Evolutionary conservation across 2,888 invertebrate species (phyloP).

Genomic region (Scrobipalpa atriplicella): DNA sequence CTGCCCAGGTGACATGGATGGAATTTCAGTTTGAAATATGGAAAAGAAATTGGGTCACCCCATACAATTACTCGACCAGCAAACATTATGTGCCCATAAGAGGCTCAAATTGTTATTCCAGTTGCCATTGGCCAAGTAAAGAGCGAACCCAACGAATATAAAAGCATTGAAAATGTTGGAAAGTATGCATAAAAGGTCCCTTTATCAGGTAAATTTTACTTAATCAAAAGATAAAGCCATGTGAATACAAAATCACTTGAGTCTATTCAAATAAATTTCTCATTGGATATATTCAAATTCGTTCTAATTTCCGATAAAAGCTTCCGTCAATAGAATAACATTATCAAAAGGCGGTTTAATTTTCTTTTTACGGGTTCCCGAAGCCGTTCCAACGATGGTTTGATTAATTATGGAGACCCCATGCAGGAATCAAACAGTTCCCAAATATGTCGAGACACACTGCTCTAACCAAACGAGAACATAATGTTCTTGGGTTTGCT

Average conservation of each 20-base stretch:
- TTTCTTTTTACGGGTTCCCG: constrained; percentile 24
- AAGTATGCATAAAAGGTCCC: too few relatives aligned
- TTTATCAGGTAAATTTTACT: neutral
- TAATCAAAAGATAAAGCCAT: neutral
- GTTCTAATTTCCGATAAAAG: constrained; percentile 1
- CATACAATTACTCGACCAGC: too few relatives aligned
- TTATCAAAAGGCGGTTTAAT: constrained; percentile 24
- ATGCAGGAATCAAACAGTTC: constrained; percentile 23
- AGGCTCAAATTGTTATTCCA: too few relatives aligned
- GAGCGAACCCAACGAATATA: too few relatives aligned
- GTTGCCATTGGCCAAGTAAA: too few relatives aligned
- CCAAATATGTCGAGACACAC: constrained; percentile 16
- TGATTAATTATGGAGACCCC: constrained; percentile 31
- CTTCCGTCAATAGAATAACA: constrained; percentile 19
- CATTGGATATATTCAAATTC: constrained; percentile 11
- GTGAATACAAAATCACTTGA: constrained; percentile 16
- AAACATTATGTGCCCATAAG: too few relatives aligned
- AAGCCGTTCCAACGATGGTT: constrained; percentile 15
- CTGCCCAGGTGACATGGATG: too few relatives aligned
- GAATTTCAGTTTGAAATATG: too few relatives aligned
- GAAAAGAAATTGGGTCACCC: too few relatives aligned
- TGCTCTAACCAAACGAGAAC: neutral
- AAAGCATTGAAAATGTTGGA: too few relatives aligned
- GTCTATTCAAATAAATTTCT: neutral
- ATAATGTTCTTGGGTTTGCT: neutral